phyloP scores from a whole-genome alignment of 2,113 vertebrate genomes.

The Athene noctua region DNA sequence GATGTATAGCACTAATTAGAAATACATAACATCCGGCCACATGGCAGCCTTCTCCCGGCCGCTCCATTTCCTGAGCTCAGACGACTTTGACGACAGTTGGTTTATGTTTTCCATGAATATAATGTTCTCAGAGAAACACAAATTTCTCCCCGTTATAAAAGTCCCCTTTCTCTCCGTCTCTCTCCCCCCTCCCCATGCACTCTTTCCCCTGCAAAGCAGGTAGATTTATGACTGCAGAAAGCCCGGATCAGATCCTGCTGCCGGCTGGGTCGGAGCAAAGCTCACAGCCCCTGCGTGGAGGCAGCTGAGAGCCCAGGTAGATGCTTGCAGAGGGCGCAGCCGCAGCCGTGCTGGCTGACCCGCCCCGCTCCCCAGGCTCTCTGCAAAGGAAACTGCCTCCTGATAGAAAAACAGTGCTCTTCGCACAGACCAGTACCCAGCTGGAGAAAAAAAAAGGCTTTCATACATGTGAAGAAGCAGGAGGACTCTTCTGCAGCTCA shows the following conservation, averaged over 20 bases:
- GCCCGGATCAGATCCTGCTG: not conserved
- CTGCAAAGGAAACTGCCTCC: constrained; percentile 34
- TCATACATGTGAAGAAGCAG: not conserved
- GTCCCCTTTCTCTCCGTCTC: not conserved
- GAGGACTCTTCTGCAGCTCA: not conserved
- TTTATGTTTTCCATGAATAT: constrained; percentile 87
- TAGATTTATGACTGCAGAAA: constrained; percentile 33
- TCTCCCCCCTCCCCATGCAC: not conserved
- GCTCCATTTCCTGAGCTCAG: constrained; percentile 97
- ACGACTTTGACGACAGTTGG: constrained; percentile 96
- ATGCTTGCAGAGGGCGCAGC: constrained; percentile 7
- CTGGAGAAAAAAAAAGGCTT: not conserved
- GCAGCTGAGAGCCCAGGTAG: not conserved
- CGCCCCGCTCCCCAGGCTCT: not conserved
- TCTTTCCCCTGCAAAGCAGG: not conserved
- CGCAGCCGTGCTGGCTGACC: not conserved
- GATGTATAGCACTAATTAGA: constrained; percentile 99
- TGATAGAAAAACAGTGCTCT: not conserved
- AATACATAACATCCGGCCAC: constrained; percentile 99
- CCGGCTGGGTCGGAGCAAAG: not conserved
- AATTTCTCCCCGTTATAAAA: constrained; percentile 55
- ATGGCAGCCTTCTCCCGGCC: constrained; percentile 98
- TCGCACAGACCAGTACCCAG: not conserved
- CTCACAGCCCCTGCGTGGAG: not conserved
- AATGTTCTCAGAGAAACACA: constrained; percentile 78